phyloP scores from a whole-genome alignment of 2,888 invertebrate species.

The Helleia helle region DNA sequence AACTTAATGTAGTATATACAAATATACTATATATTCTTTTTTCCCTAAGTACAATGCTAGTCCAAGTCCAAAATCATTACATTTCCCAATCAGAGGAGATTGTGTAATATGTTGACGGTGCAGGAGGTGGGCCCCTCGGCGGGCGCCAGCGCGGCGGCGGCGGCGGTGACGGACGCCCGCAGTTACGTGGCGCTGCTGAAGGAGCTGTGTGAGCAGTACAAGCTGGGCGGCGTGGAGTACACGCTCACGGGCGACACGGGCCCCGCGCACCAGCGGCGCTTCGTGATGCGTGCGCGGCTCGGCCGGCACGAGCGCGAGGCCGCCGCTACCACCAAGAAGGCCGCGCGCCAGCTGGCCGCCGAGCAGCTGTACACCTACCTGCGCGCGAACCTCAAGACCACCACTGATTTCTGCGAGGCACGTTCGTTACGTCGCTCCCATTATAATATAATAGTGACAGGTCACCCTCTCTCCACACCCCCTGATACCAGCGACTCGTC shows the following conservation, averaged over 20 bases:
- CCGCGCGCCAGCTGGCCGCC: constrained; percentile 77
- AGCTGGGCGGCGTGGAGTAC: constrained; percentile 69
- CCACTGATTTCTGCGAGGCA: constrained; percentile 51
- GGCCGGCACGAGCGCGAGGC: constrained; percentile 69
- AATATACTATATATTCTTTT: too few relatives aligned
- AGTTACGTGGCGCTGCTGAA: constrained; percentile 50
- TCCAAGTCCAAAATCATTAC: too few relatives aligned
- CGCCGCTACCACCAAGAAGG: constrained; percentile 76
- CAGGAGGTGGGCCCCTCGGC: constrained; percentile 9
- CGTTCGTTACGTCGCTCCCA: not conserved
- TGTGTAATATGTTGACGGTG: not conserved
- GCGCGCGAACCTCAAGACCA: constrained; percentile 44
- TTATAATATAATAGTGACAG: too few relatives aligned
- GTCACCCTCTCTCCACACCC: too few relatives aligned
- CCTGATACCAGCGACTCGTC: too few relatives aligned
- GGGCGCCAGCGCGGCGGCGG: constrained; percentile 11
- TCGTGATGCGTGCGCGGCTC: constrained; percentile 73
- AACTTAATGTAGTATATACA: too few relatives aligned
- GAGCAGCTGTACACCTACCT: constrained; percentile 49
- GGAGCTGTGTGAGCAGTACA: constrained; percentile 62
- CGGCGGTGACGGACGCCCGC: constrained; percentile 26
- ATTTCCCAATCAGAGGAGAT: not conserved
- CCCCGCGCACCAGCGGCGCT: constrained; percentile 77
- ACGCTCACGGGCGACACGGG: constrained; percentile 75
- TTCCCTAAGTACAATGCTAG: too few relatives aligned